phyloP scores from a whole-genome alignment of 1,140 invertebrate genomes.

The Ridgeia piscesae region DNA sequence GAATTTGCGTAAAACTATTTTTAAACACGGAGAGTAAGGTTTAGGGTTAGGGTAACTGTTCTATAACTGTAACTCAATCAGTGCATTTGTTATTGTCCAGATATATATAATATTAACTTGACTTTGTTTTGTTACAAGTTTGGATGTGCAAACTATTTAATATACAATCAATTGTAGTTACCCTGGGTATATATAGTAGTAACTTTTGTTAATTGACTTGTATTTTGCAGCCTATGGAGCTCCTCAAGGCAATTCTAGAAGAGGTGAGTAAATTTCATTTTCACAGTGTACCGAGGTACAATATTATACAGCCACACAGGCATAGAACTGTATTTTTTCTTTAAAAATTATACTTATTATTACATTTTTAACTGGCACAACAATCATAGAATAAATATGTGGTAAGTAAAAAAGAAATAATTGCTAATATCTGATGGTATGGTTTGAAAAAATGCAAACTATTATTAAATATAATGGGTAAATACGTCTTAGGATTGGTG shows the following conservation, averaged over 20 bases:
- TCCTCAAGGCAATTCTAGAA: conserved; percentile 39
- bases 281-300: neutral
- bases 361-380: neutral
- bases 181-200: neutral
- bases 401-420: too few species aligned
- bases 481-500: too few species aligned
- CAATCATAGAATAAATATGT: too few species aligned
- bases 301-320: neutral
- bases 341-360: neutral
- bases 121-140: neutral
- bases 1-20: too few species aligned
- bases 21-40: too few species aligned
- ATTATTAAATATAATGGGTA: too few species aligned
- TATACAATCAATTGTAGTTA: neutral
- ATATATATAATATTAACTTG: neutral
- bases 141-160: neutral
- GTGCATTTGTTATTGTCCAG: too few species aligned
- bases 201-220: neutral
- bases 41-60: too few species aligned
- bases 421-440: too few species aligned
- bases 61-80: too few species aligned
- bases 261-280: conserved; percentile 24
- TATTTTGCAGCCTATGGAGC: conserved; percentile 36
- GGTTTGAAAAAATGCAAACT: too few species aligned
- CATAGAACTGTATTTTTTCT: neutral